A percentile compares a stretch with the other conserved stretches of the same genome.
Conservation (phyloP, 2,888 invertebrate species). For the Boloria selene region DNA sequence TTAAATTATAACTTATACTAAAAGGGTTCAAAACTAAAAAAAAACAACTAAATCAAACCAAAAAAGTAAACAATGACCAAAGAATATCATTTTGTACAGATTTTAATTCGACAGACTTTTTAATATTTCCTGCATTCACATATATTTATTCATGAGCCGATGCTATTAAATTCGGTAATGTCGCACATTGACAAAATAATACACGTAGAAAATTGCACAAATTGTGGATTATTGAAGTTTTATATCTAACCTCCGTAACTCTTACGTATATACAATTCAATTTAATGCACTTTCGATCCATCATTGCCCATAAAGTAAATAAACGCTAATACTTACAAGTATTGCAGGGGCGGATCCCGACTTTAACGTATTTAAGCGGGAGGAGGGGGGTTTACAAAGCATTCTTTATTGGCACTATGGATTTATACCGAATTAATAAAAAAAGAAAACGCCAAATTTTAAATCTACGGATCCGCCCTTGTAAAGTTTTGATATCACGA, state of each 20-base stretch:
- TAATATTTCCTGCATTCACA: constrained; percentile 79
- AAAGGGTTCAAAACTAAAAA: constrained; percentile 7
- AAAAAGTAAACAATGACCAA: constrained; percentile 61
- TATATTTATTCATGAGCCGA: constrained; percentile 62
- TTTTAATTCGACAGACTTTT: constrained; percentile 79
- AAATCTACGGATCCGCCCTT: constrained; percentile 6
- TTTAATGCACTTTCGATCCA: constrained; percentile 55
- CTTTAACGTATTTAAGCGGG: not conserved
- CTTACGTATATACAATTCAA: constrained; percentile 74
- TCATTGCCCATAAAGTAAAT: constrained; percentile 59
- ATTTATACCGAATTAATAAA: not conserved
- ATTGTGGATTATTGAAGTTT: constrained; percentile 51
- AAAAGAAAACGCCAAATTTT: not conserved
- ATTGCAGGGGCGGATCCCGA: constrained; percentile 5
- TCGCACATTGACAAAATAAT: constrained; percentile 61
- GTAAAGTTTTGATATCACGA: constrained; percentile 1
- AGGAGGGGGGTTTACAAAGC: not conserved
- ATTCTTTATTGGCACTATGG: constrained; percentile 12
- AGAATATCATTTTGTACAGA: constrained; percentile 76
- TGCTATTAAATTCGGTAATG: constrained; percentile 73
- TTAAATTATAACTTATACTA: not conserved
- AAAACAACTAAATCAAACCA: not conserved
- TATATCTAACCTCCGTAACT: constrained; percentile 48
- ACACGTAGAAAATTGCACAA: constrained; percentile 53
- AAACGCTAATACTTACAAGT: constrained; percentile 11